Evolutionary conservation across 2,113 vertebrate species (phyloP).

Genomic region (Daboia siamensis): DNA sequence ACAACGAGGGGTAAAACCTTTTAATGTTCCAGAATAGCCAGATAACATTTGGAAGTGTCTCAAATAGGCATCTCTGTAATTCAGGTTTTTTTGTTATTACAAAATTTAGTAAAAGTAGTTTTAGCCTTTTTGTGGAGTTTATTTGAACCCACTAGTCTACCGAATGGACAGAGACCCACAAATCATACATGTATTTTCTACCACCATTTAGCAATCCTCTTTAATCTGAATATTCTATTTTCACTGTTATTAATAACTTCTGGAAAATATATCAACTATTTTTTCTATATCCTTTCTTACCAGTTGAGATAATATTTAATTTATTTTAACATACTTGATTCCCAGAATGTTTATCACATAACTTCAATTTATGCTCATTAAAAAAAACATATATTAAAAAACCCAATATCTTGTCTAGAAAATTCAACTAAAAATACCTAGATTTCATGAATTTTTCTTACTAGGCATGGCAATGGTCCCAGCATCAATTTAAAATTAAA

Average conservation of each 20-base stretch:
- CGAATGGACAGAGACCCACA: neutral
- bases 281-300: neutral
- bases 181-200: neutral
- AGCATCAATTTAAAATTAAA: neutral
- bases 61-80: neutral
- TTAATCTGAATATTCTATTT: neutral
- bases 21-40: neutral
- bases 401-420: neutral
- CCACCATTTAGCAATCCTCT: neutral
- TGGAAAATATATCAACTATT: neutral
- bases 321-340: neutral
- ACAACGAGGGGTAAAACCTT: neutral
- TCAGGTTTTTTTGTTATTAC: neutral
- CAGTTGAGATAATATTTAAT: neutral
- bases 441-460: neutral
- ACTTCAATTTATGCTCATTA: neutral
- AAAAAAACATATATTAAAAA: neutral
- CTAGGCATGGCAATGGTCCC: neutral
- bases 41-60: neutral
- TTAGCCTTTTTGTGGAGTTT: neutral
- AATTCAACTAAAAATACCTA: neutral
- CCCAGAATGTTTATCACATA: neutral
- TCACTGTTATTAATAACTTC: neutral
- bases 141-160: neutral
- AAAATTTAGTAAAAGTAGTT: neutral